Evolutionary conservation across 1,140 invertebrate species (phyloP), one percentile per base, ranked within the genome.

Genomic region (Heliothis virescens): DNA sequence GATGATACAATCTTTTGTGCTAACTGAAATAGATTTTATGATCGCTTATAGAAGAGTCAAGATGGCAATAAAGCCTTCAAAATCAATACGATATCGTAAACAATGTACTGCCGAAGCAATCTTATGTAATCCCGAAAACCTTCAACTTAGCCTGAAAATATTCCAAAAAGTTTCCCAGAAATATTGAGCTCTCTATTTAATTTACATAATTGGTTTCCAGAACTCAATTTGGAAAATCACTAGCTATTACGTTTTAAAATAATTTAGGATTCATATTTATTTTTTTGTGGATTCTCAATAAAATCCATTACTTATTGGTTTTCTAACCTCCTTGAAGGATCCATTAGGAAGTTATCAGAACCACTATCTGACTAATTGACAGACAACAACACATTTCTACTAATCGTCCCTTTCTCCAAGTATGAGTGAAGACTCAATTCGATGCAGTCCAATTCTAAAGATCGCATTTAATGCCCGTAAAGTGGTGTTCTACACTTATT

Each of bases 381-480:
- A 67, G 63, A 48, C 41, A 65, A 65, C 62, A 47, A 65, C 18
- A 48, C 16, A 7, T 12, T 53, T 60, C 16, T 21, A 48, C 69
- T 41, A 71, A 53, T 52, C 60, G 55, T 74, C 83, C 83, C 80
- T 82, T 85, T 86, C 84, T 85, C 83, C 79, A 13, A 21, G 5
- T 65, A 83, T 80, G 57, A 60, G 80, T 65, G 76, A 60, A 69
- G 82, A 81, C 73, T 62, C 63, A 62, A 83, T 87, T 86, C 74
- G 85, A 80, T 77, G 76, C 83, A 85, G 79, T 85, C 69, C 41
- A 88, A 13, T 84, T 89, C 79, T 77, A 81, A 71, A 65, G 65
- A 83, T 73, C 79, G 34, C 47, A 78, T 83, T 85, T 82, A 86
- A 83, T 81, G 80, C 71, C 73, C 79, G 75, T 80, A 75, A n/a